phyloP scores from a whole-genome alignment of 2,113 vertebrate species.

The Stigmatopora nigra region DNA sequence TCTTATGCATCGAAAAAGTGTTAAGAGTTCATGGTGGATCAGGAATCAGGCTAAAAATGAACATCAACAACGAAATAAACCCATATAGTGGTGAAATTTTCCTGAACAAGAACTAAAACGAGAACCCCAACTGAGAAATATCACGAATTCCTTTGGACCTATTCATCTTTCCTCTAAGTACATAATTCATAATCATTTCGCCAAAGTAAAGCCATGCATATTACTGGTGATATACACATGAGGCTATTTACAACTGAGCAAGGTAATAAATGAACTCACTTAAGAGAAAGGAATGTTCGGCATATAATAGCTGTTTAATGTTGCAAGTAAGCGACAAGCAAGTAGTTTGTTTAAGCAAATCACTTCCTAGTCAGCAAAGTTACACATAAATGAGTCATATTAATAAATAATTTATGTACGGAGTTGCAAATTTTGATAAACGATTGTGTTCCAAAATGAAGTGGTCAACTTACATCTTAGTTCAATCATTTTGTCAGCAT shows the following conservation, averaged over 20 bases:
- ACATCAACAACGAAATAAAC: slow-evolving; percentile 31
- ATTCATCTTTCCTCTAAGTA: slow-evolving; percentile 60
- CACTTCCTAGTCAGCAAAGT: slow-evolving; percentile 30
- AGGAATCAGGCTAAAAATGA: slow-evolving; percentile 31
- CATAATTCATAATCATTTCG: slow-evolving; percentile 67
- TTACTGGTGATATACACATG: slow-evolving; percentile 67
- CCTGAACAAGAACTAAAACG: slow-evolving; percentile 25
- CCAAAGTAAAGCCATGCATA: slow-evolving; percentile 62
- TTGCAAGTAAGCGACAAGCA: slow-evolving; percentile 1
- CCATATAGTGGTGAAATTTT: slow-evolving; percentile 3
- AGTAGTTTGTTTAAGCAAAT: slow-evolving; percentile 37
- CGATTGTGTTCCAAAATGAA: background rate
- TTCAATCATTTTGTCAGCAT: slow-evolving; percentile 2
- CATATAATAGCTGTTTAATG: slow-evolving; percentile 46
- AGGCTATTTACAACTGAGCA: slow-evolving; percentile 67
- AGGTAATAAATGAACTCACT: slow-evolving; percentile 60
- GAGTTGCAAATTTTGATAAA: background rate
- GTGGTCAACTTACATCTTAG: background rate
- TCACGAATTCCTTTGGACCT: slow-evolving; percentile 53
- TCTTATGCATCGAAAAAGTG: slow-evolving; percentile 30
- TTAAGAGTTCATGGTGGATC: slow-evolving; percentile 47
- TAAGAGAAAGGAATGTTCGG: slow-evolving; percentile 43
- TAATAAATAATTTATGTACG: slow-evolving; percentile 8
- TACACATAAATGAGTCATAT: slow-evolving; percentile 29
- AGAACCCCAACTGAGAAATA: slow-evolving; percentile 44